These are phyloP conservation scores for Apotomis betuletana DNA, from an alignment of 2,888 invertebrate species.

Conservation along the genomic window DNA sequence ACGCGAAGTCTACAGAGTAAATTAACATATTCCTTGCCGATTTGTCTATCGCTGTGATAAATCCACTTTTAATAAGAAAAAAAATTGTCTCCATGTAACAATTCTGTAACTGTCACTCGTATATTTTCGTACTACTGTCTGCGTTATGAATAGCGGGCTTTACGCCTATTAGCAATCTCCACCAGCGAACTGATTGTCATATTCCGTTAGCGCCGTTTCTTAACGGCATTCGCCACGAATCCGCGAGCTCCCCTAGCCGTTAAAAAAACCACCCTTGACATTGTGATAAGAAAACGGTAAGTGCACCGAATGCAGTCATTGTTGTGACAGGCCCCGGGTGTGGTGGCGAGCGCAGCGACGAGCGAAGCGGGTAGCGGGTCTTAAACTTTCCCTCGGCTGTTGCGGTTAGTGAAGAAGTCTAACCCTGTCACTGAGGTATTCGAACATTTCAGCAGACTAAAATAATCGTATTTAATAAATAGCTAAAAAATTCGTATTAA, in stretches of 20 bases:
- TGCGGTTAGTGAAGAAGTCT: too few species aligned
- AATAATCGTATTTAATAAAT: too few species aligned
- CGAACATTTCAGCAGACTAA: too few species aligned
- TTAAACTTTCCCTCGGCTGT: too few species aligned
- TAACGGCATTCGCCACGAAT: conserved; percentile 38
- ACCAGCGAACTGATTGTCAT: background rate
- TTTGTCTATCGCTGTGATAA: too few species aligned
- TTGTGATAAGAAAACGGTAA: conserved; percentile 45
- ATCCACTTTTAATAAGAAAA: too few species aligned
- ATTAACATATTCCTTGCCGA: too few species aligned
- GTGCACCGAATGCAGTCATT: conserved; percentile 45
- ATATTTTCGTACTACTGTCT: background rate
- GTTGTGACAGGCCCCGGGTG: conserved; percentile 21
- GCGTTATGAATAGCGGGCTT: background rate
- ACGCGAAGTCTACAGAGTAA: too few species aligned
- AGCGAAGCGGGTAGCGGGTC: conserved; percentile 13
- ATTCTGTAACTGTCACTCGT: too few species aligned
- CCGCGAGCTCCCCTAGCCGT: conserved; percentile 37
- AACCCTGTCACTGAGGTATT: too few species aligned
- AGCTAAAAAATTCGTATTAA: too few species aligned
- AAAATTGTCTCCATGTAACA: too few species aligned
- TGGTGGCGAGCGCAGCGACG: conserved; percentile 23
- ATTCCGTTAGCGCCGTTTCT: conserved; percentile 29
- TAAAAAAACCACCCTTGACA: conserved; percentile 42
- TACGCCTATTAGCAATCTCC: background rate